These are phyloP conservation scores for Synergus laeviventris DNA, from an alignment of 2,888 invertebrate genomes.

Conservation along the genomic window DNA sequence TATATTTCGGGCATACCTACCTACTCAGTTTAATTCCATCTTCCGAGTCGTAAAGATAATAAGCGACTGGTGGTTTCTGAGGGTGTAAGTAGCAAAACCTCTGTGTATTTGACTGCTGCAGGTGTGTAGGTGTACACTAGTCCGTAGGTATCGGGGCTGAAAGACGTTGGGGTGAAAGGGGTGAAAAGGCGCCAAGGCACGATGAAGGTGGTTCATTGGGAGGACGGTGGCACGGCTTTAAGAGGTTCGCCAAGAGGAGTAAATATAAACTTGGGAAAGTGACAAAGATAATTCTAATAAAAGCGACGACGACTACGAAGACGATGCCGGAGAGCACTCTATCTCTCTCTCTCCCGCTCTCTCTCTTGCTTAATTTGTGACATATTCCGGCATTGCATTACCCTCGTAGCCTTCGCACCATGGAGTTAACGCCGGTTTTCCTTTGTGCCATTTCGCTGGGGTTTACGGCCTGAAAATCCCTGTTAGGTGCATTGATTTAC, in stretches of 20 bases:
- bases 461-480: conserved; percentile 35
- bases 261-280: conserved; percentile 76
- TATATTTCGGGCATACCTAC: conserved; percentile 72
- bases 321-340: conserved; percentile 69
- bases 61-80: conserved; percentile 70
- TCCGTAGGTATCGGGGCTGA: conserved; percentile 52
- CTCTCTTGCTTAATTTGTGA: conserved; percentile 75
- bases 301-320: conserved; percentile 68
- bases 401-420: conserved; percentile 60
- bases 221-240: conserved; percentile 66
- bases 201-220: conserved; percentile 29
- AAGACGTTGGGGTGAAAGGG: conserved; percentile 55
- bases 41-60: conserved; percentile 76
- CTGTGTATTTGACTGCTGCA: conserved; percentile 42
- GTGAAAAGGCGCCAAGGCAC: conserved; percentile 53
- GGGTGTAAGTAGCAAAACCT: conserved; percentile 59
- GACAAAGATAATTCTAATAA: conserved; percentile 77
- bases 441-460: conserved; percentile 52
- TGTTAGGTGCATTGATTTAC: conserved; percentile 26
- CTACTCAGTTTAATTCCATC: conserved; percentile 76
- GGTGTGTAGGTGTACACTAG: conserved; percentile 49
- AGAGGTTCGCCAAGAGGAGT: conserved; percentile 73
- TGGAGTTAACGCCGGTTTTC: conserved; percentile 52
- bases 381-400: conserved; percentile 75
- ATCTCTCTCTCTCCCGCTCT: conserved; percentile 48